Conservation (phyloP, 2,113 vertebrate species). For the Pelusios castaneus region DNA sequence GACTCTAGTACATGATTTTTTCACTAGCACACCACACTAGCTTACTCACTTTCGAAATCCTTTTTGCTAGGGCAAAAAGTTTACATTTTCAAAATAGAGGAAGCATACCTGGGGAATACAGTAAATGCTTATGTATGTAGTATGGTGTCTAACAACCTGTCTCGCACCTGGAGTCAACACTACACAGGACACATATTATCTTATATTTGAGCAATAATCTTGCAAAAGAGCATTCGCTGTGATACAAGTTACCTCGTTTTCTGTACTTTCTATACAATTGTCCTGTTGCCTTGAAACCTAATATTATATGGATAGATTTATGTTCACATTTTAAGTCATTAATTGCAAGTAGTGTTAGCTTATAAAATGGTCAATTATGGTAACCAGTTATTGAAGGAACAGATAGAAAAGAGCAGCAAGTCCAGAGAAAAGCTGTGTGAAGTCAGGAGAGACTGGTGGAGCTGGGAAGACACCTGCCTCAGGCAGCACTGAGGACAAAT, state of each 20-base stretch:
- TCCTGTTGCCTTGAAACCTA: neutral
- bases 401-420: neutral
- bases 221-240: neutral
- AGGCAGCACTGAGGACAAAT: rapidly evolving
- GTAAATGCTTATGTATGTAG: neutral
- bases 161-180: neutral
- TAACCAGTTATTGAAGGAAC: neutral
- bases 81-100: neutral
- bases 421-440: neutral
- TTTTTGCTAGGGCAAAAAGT: neutral
- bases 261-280: neutral
- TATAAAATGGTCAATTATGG: neutral
- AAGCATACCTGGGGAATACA: neutral
- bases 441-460: neutral
- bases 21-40: neutral
- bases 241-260: neutral
- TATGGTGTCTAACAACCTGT: neutral
- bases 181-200: neutral
- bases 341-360: neutral
- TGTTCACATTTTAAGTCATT: neutral
- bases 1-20: neutral
- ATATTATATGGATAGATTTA: neutral
- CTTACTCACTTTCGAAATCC: neutral
- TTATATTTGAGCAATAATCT: neutral
- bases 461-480: neutral